A percentile compares a stretch with the other conserved stretches of the same genome.
phyloP scores from a whole-genome alignment of 2,888 invertebrate species.

The Athalia circularis region DNA sequence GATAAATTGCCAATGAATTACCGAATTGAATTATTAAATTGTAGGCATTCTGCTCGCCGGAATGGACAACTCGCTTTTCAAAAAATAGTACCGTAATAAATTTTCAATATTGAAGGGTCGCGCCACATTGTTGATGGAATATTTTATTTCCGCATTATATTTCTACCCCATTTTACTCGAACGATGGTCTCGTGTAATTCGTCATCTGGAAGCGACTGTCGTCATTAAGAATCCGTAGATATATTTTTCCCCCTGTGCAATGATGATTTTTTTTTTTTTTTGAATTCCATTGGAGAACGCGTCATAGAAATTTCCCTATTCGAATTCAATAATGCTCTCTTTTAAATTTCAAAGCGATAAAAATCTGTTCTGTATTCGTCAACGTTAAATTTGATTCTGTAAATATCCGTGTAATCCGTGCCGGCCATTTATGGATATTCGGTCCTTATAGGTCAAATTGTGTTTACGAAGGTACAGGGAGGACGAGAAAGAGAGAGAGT shows the following conservation, averaged over 20 bases:
- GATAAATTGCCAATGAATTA: slow-evolving; percentile 1
- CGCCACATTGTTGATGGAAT: slow-evolving; percentile 16
- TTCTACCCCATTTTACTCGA: slow-evolving; percentile 20
- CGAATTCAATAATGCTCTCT: neutral
- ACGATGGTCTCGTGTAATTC: slow-evolving; percentile 3
- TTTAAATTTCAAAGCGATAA: neutral
- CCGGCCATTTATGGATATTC: neutral
- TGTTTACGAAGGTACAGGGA: slow-evolving; percentile 22
- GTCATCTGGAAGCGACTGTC: slow-evolving; percentile 26
- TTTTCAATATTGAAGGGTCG: slow-evolving; percentile 21
- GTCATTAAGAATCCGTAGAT: slow-evolving; percentile 32
- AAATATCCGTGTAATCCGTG: slow-evolving; percentile 25
- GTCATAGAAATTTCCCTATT: no score
- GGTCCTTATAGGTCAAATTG: slow-evolving; percentile 13
- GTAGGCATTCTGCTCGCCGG: neutral
- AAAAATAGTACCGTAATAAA: slow-evolving; percentile 29
- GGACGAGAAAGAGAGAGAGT: slow-evolving; percentile 3
- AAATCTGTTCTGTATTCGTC: neutral
- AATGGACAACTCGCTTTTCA: slow-evolving; percentile 23
- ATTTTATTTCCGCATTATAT: slow-evolving; percentile 34
- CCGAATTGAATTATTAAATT: slow-evolving; percentile 4
- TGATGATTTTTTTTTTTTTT: no score
- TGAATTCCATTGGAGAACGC: no score
- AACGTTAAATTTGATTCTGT: neutral
- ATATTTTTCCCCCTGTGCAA: neutral